Evolutionary conservation across 2,113 vertebrate genomes (phyloP), one percentile per base, ranked within the genome.

Genomic region (Spheniscus mendiculus): DNA sequence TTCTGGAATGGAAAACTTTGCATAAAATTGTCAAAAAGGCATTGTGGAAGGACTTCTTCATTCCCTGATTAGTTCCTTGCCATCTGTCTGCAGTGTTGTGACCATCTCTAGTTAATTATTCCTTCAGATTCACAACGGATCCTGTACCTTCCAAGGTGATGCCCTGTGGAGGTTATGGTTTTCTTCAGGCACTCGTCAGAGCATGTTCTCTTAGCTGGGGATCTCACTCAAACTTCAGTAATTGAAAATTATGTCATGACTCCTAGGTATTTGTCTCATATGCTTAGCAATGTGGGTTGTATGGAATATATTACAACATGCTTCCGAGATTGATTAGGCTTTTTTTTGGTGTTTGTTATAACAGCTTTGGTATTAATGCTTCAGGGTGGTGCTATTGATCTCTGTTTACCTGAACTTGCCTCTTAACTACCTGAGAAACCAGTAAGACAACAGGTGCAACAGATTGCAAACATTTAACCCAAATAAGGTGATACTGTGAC

Each of bases 71-170:
- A 79, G 65, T 76, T 95, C 16, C 40, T 95, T 93, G 70, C 91
- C 91, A 83, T 94, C 95, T 95, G 87, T 84, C 78, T 94, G 66
- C 49, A 49, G 29, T 88, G 20, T 94, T 83, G 8, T 80, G 85
- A 88, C 90, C 49, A 47, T 32, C 42, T 94, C 81, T 90, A 61
- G 78, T 73, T 97, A 95, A 97, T 95, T 96, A 91, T 88, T 92
- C 88, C 90, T 95, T 96, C 88, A 96, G 92, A 82, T 66, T 93
- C 49, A 62, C 42, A 53, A 61, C 63, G 81, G 62, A 88, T 86
- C 79, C 70, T 87, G 25, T 95, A 21, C 44, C 62, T 90, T 93
- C 83, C 84, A 85, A 91, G 73, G 66, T 89, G 81, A 65, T 90
- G 67, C 49, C 52, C 89, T 87, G 10, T 92, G 80, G 90, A 94